These are phyloP conservation scores for Siniperca obscura DNA, from an alignment of 2,797 vertebrate species.

Conservation along the genomic window DNA sequence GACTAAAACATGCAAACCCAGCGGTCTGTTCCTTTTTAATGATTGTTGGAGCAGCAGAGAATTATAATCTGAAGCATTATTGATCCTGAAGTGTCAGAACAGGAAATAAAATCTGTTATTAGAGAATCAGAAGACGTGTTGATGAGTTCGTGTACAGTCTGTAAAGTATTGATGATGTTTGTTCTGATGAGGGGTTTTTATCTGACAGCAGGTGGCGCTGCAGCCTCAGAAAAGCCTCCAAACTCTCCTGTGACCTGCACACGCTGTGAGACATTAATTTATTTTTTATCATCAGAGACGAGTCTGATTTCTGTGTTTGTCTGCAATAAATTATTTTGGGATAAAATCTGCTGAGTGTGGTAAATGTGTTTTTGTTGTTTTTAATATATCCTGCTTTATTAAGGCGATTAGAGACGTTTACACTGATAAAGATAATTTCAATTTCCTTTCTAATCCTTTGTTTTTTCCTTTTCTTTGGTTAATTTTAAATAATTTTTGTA, in stretches of 20 bases:
- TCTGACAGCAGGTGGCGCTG: constrained; percentile 76
- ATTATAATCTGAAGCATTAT: background rate
- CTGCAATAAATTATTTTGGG: constrained; percentile 73
- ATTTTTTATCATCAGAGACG: constrained; percentile 39
- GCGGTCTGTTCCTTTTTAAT: background rate
- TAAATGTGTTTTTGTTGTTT: background rate
- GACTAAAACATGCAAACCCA: background rate
- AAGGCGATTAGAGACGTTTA: background rate
- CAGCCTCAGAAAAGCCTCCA: constrained; percentile 54
- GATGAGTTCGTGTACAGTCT: constrained; percentile 10
- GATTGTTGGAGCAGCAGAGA: background rate
- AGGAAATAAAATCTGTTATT: background rate
- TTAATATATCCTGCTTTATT: background rate
- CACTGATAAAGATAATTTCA: background rate
- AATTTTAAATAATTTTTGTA: background rate
- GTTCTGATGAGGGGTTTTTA: background rate
- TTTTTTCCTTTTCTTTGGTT: background rate
- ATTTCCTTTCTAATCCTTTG: background rate
- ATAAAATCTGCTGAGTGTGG: background rate
- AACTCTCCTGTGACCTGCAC: background rate
- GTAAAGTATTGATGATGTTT: background rate
- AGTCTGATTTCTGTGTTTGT: constrained; percentile 20
- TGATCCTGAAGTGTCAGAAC: background rate
- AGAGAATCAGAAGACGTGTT: background rate
- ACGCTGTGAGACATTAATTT: constrained; percentile 28